phyloP scores from a whole-genome alignment of 2,888 invertebrate species.

The Drosophila stalkeri region DNA sequence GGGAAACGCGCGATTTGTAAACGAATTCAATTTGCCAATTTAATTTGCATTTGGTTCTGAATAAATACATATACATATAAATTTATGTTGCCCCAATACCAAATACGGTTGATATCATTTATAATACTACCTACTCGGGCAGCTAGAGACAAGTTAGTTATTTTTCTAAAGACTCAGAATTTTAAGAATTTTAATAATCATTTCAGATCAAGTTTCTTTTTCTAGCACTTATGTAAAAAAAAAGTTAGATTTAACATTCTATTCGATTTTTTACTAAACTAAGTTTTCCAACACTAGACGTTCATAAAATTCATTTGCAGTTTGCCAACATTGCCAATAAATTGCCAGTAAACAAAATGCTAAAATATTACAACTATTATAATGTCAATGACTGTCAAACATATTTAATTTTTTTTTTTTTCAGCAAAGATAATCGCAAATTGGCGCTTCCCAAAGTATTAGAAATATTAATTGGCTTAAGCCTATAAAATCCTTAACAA shows the following conservation, averaged over 20 bases:
- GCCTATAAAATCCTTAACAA: not conserved
- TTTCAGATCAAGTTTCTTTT: not conserved
- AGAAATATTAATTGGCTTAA: not conserved
- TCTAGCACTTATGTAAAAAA: not conserved
- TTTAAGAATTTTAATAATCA: not conserved
- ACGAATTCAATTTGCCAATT: slow-evolving; percentile 1
- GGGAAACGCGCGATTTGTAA: slow-evolving; percentile 1
- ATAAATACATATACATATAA: not conserved
- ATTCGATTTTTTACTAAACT: no score
- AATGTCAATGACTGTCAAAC: not conserved
- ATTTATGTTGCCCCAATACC: not conserved
- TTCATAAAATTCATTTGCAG: not conserved
- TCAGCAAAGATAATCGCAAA: not conserved
- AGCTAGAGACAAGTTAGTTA: not conserved
- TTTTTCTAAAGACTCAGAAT: not conserved
- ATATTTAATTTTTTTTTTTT: not conserved
- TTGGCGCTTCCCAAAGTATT: not conserved
- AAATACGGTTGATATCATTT: no score
- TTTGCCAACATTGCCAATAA: not conserved
- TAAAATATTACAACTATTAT: not conserved
- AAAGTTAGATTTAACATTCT: no score
- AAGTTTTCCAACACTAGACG: not conserved
- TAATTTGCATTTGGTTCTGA: not conserved
- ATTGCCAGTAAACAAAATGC: not conserved
- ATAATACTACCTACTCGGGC: no score